Evolutionary conservation across 2,888 invertebrate species (phyloP), one percentile per base, ranked within the genome.

Genomic region (Merodon equestris): DNA sequence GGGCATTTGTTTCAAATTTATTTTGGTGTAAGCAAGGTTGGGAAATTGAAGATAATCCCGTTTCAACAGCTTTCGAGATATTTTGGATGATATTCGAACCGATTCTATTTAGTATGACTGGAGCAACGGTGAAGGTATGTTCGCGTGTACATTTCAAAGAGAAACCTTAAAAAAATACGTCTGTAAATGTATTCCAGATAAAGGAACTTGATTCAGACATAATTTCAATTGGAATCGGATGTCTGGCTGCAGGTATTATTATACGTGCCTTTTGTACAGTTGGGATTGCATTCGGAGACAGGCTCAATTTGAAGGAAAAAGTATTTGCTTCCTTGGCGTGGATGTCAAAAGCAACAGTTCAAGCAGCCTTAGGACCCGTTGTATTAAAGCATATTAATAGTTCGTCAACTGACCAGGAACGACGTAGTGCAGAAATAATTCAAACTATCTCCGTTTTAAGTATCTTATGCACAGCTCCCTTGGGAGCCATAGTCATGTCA

Each of bases 301-400:
- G 93, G 82, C 90, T 98, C 57, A 97, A 95, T 88, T 89, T 93
- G 82, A 96, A 94, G 87, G 98, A 99, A 87, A 96, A 96, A 77
- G 90, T 97, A 81, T 99, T 98, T 87, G 94, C 97, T 13, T 93
- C 97, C 0, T 89, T 98, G 4, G 93, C 97, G 0, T 97, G 97
- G 94, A 94, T 98, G 93, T 96, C 98, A 1, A 99, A 99, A 89
- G 98, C 98, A 5, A 98, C 98, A n/a, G 98, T 98, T 0, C 98
- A 97, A 92, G 96, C 96, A 17, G 96, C 96, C 0, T 88, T 96
- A 42, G 96, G 94, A 0, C 95, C 96, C 0, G 93, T 94, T 1
- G 93, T 94, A 0, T 87, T 96, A 34, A 94, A 93, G 83, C 90
- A 93, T 75, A 91, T 95, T 0, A 86, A 84, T 68, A 85, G 84